Evolutionary conservation across 2,888 invertebrate genomes (phyloP).

Genomic region (Sussaba pulchella): DNA sequence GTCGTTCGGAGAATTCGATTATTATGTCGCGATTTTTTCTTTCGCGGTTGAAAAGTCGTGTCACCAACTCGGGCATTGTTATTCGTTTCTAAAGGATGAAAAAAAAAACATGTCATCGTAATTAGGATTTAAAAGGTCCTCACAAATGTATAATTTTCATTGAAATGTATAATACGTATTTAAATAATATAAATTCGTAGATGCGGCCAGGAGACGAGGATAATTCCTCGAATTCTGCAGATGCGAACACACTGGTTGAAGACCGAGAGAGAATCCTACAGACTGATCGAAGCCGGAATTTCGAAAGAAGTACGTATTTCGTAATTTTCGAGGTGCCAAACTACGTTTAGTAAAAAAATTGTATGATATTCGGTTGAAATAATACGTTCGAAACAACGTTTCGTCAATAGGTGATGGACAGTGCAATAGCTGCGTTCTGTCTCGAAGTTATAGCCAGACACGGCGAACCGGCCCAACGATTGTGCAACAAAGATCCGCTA

Average conservation of each 20-base stretch:
- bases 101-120: constrained; percentile 8
- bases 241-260: constrained; percentile 98
- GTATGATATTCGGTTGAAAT: not conserved
- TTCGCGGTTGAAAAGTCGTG: too few species aligned
- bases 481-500: constrained; percentile 99
- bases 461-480: constrained; percentile 96
- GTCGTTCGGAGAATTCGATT: too few species aligned
- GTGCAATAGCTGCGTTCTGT: constrained; percentile 98
- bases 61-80: constrained; percentile 41
- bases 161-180: too few species aligned
- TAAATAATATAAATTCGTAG: constrained; percentile 83
- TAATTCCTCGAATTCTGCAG: constrained; percentile 98
- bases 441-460: constrained; percentile 98
- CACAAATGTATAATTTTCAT: not conserved
- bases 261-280: constrained; percentile 95
- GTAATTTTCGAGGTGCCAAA: too few species aligned
- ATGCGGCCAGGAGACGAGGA: constrained; percentile 98
- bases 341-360: constrained; percentile 3
- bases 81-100: constrained; percentile 31
- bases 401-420: constrained; percentile 90
- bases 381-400: constrained; percentile 4
- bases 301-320: constrained; percentile 89
- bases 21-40: too few species aligned
- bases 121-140: not conserved
- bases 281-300: constrained; percentile 97